These are phyloP conservation scores for Nasonia vitripennis DNA, from an alignment of 1,140 invertebrate species.

Conservation along the genomic window DNA sequence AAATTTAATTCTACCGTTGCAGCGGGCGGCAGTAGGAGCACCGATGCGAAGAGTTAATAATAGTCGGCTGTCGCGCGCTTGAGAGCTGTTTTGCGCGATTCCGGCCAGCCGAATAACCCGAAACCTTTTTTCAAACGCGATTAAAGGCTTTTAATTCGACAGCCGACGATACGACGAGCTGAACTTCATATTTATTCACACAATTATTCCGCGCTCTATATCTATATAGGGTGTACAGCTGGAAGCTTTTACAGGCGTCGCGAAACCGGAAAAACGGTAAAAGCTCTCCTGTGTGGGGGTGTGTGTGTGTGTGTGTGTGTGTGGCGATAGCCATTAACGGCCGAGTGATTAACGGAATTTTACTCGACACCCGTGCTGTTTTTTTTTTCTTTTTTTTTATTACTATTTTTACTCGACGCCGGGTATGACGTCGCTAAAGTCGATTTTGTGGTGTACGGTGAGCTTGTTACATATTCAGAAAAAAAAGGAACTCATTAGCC, in stretches of 20 bases:
- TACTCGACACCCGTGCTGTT: no score
- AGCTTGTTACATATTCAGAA: no score
- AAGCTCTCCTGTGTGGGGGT: background rate
- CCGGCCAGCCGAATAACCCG: background rate
- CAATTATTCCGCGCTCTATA: background rate
- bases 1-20: slow-evolving; percentile 33
- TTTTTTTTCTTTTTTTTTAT: no score
- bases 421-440: no score
- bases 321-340: background rate
- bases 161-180: background rate
- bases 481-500: no score
- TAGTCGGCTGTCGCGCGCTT: background rate
- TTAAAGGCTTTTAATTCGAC: slow-evolving; percentile 44
- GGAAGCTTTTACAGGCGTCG: background rate
- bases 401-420: no score
- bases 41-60: slow-evolving; percentile 35
- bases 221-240: no score
- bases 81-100: slow-evolving; percentile 2
- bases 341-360: background rate
- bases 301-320: background rate
- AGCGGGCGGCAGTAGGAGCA: background rate
- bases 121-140: slow-evolving; percentile 17
- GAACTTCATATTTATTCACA: background rate
- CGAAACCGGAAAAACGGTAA: background rate
- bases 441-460: no score